A percentile compares a stretch with the other conserved stretches of the same genome.
phyloP scores from a whole-genome alignment of 2,797 vertebrate genomes.

The Acrossocheilus wenchowensis region DNA sequence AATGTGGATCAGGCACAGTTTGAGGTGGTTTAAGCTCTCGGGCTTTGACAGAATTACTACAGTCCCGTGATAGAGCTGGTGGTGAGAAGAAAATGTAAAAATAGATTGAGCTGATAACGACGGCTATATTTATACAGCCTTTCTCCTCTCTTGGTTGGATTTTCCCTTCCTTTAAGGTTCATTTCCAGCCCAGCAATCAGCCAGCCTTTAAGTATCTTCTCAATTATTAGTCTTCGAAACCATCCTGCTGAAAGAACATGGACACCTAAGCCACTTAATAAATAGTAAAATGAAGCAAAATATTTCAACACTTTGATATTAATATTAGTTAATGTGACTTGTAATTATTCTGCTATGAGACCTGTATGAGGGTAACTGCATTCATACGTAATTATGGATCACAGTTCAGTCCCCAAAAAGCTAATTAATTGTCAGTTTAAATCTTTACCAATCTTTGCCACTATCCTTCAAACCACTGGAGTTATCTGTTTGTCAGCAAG shows the following conservation, averaged over 20 bases:
- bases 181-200: conserved; percentile 10
- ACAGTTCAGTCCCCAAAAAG: not conserved
- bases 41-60: conserved; percentile 48
- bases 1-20: conserved; percentile 27
- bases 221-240: not conserved
- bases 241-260: not conserved
- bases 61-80: conserved; percentile 15
- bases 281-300: not conserved
- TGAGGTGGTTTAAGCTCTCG: conserved; percentile 25
- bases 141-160: not conserved
- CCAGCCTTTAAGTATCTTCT: not conserved
- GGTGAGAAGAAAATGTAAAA: conserved; percentile 38
- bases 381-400: too few relatives aligned
- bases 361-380: not conserved
- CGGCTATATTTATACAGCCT: conserved; percentile 35
- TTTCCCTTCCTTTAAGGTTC: conserved; percentile 13
- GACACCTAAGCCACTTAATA: not conserved
- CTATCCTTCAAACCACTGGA: not conserved
- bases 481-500: not conserved
- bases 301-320: not conserved
- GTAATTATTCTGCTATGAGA: not conserved
- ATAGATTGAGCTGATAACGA: conserved; percentile 48
- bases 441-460: not conserved
- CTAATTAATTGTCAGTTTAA: not conserved
- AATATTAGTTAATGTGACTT: not conserved